Base-by-base conservation (phyloP, 92 coral and sea anemone species). In the Epizoanthus ramosus region DNA sequence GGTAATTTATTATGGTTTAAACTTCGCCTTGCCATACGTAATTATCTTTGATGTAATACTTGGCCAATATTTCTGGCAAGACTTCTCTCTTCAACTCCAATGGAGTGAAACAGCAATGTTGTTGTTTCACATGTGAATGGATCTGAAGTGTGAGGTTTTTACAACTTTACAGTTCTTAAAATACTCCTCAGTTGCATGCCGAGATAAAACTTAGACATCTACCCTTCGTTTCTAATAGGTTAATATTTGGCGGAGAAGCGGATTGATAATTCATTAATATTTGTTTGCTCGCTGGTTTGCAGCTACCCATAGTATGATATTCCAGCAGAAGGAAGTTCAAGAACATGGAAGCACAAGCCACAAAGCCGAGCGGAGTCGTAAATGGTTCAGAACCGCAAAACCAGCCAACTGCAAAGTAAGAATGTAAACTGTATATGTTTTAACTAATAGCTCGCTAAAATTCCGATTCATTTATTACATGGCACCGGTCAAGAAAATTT, bases 391-490 rank as follows among this genome's bases (percentile, higher is more conserved):
- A 52, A 57, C 21, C 45, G 33, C 79, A 56, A 56, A 74, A 74
- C 59, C 79, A 74, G 9, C 79, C 79, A 74, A 53, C 47, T 74
- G 79, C 24, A 54, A 74, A 74, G 79, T 74, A 74, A 74, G 79
- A 74, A 74, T 28, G 22, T 31, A 52, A 52, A 54, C 57, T 15
- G 39, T 23, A 74, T 74, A 18, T 7, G 54, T 74, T 53, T 74
- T 74, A 22, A 74, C 18, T 39, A 56, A 28, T 52, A 56, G 37
- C 63, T 54, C 23, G 4, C 79, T 31, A 74, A 74, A 37, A 74
- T 74, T 74, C 79, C 79, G 52, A 24, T 74, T 57, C n/a, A 71
- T 19, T 71, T 28, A 52, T 56, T 3, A 3, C 24, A 53, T 24
- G 28, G 12, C 57, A 23, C 47, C 56, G 54, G 16, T 9, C 54